Base-by-base conservation (phyloP, 64 coral and sea anemone genomes). In the Stylophora pistillata region DNA sequence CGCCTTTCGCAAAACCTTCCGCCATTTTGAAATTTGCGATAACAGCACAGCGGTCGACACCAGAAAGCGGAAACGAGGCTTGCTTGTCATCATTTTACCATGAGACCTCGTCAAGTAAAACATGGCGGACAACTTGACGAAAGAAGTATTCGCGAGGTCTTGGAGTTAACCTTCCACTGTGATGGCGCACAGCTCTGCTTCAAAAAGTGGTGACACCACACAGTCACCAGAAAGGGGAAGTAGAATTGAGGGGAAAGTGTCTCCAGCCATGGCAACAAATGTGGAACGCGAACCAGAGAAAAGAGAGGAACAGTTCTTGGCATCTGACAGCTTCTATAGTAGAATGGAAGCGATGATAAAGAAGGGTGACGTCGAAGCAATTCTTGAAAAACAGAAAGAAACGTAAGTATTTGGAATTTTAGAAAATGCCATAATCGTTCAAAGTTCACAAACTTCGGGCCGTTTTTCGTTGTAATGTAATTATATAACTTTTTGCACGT, bases 331-430 rank as follows among this genome's bases (percentile, higher is more conserved):
- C 13, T 90, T 90, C 63, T 90, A 65, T 27, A 64, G 56, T 3
- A 84, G 27, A 81, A 90, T 90, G 89, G 69, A 55, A 62, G 33
- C 17, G 30, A 90, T 90, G 89, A 75, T 90, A 17, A 74, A 79
- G 18, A 81, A 75, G 60, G 15, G 31, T 14, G 89, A 90, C 54
- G 70, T 90, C 4, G 66, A 90, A 27, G 73, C 71, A 18, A 61
- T 90, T 23, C 21, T 59, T 21, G 27, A 72, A 14, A 74, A 53
- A 73, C 89, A 90, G 70, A 34, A 30, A 65, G 78, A 90, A 15
- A 83, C 89, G 89, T 90, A 83, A 90, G 89, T 82, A 37, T 14
- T n/a, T 26, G 72, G 15, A 20, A 29, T 25, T 47, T 47, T 47
- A 4, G 37, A 47, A 47, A 47, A 47, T 47, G 3, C 37, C 37